Evolutionary conservation across 2,113 vertebrate species (phyloP).

Genomic region (Brachionichthys hirsutus): DNA sequence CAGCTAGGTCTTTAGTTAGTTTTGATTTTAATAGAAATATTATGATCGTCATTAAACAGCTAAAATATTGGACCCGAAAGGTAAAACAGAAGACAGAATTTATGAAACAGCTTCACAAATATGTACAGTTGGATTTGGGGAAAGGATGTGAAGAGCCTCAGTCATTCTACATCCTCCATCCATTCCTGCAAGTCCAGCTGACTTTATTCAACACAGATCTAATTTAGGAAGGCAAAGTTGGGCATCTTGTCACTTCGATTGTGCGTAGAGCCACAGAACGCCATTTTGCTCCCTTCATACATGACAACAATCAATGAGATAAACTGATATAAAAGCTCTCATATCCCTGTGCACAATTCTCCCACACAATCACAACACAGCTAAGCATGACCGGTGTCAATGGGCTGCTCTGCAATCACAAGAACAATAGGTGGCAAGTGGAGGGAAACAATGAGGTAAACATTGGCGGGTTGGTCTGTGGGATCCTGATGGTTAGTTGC

Average conservation of each 20-base stretch:
- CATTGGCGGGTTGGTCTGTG: no score
- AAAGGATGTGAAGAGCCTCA: no score
- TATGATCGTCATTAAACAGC: constrained; percentile 30
- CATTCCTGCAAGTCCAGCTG: no score
- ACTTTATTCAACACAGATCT: no score
- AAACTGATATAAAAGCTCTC: constrained; percentile 46
- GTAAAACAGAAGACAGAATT: constrained; percentile 38
- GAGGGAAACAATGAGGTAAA: constrained; percentile 36
- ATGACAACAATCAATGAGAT: constrained; percentile 15
- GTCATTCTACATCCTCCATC: no score
- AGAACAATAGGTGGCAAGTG: constrained; percentile 44
- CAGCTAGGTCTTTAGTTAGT: not conserved
- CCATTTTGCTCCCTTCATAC: no score
- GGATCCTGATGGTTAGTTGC: no score
- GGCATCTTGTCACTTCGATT: no score
- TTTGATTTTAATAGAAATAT: no score
- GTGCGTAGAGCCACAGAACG: no score
- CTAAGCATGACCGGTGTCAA: constrained; percentile 59
- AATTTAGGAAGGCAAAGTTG: no score
- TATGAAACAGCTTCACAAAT: constrained; percentile 44
- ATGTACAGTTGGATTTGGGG: constrained; percentile 36
- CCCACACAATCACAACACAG: constrained; percentile 48
- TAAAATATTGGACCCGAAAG: constrained; percentile 24
- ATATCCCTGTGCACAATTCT: constrained; percentile 40
- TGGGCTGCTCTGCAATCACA: constrained; percentile 43